Base-by-base conservation (phyloP, 2,888 invertebrate genomes). In the Smittia sp. region DNA sequence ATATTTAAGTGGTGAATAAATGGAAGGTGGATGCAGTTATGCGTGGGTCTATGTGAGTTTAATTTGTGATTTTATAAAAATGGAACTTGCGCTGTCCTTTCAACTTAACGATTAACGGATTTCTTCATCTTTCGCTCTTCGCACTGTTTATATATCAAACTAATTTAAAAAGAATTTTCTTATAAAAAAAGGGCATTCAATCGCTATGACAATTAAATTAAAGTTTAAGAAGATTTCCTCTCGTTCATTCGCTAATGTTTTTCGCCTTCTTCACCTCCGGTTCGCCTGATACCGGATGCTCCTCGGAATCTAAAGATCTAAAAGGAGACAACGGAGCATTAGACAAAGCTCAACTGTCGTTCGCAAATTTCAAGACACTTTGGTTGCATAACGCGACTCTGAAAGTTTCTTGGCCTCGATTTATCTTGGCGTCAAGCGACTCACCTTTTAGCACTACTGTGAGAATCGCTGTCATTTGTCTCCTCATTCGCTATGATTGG, bases 401-500 rank as follows among this genome's bases (percentile, higher is more conserved):
- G 32, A 32, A 9, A 32, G 32, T 32, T 32, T 32, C 4, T 32
- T 32, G 32, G 32, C 32, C 32, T 32, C 32, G 32, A 6, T 32
- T 32, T 32, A 32, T 32, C 9, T 32, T 32, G 32, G 32, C 32
- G 2, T 46, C n/a, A 58, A 58, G 18, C 9, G 58, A 18, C 15
- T 27, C 75, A 77, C 78, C 78, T 76, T 74, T 78, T 78, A 70
- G 77, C 76, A 24, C 77, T 78, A 75, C 77, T 78, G 2, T 76
- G 74, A 74, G 77, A 77, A 74, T 78, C 78, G 75, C 78, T 78
- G 66, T 78, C 78, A 74, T 78, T 78, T 75, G 78, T 78, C 74
- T 77, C 78, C 39, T 78, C 77, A 75, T 76, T 77, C 20, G 76
- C 74, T 66, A 77, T 75, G 32, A 77, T 77, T 75, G 86, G 87